Conservation (phyloP, 2,113 vertebrate species). For the Pedetes capensis region DNA sequence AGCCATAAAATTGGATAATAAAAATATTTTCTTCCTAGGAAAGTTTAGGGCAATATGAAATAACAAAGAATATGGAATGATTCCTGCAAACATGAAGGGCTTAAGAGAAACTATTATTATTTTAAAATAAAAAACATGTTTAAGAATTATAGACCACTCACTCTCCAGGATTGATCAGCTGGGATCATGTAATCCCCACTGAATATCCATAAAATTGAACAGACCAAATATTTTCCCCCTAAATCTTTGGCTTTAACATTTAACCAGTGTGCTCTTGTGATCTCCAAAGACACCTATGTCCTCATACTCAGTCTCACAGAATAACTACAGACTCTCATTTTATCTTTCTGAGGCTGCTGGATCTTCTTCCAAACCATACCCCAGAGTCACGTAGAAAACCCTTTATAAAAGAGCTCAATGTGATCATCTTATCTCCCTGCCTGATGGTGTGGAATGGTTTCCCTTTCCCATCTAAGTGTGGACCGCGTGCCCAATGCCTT, state of each 20-base stretch:
- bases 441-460: background rate
- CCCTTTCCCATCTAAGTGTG: background rate
- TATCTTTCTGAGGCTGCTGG: background rate
- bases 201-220: background rate
- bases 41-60: background rate
- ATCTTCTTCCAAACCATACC: background rate
- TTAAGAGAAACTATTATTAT: background rate
- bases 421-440: background rate
- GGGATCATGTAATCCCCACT: background rate
- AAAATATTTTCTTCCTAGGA: background rate
- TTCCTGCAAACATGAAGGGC: background rate
- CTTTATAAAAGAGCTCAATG: background rate
- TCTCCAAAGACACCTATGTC: background rate
- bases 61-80: background rate
- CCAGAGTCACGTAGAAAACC: background rate
- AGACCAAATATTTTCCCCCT: background rate
- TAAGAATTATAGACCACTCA: background rate
- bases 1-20: background rate
- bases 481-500: background rate
- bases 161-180: background rate
- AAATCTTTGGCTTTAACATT: background rate
- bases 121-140: conserved; percentile 23
- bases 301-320: background rate
- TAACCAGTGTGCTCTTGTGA: background rate
- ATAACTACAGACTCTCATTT: background rate